These are phyloP conservation scores for Blomia tropicalis DNA, from an alignment of 2,888 invertebrate species.

Conservation along the genomic window DNA sequence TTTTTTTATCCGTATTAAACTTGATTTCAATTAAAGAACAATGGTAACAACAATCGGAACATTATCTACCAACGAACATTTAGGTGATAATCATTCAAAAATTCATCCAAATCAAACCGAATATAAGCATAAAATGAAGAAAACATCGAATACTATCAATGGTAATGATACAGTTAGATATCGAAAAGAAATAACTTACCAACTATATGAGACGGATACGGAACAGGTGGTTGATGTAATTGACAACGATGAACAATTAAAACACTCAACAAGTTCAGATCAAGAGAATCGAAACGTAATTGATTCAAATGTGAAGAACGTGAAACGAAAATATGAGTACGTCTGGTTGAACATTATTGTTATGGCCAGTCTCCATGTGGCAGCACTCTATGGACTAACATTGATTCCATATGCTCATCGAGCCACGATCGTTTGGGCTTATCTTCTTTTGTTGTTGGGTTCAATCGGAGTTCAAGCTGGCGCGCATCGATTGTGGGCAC, in stretches of 20 bases:
- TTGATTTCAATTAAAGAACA: too few species aligned
- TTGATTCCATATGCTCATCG: slow-evolving; percentile 8
- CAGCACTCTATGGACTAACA: slow-evolving; percentile 10
- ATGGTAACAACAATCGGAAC: too few species aligned
- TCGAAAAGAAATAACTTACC: not conserved
- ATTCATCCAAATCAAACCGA: too few species aligned
- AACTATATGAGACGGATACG: not conserved
- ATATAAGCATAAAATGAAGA: too few species aligned
- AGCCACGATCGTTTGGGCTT: slow-evolving; percentile 26
- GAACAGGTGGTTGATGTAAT: not conserved
- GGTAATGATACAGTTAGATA: not conserved
- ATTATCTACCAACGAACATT: too few species aligned
- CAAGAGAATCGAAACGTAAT: not conserved
- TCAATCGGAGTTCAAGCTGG: slow-evolving; percentile 42
- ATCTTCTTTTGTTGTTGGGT: slow-evolving; percentile 33
- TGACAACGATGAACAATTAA: not conserved
- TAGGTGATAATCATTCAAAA: too few species aligned
- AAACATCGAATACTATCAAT: too few species aligned
- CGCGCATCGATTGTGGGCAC: slow-evolving; percentile 41
- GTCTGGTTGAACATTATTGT: slow-evolving; percentile 18
- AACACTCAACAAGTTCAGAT: not conserved
- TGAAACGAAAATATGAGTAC: not conserved
- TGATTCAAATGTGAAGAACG: not conserved
- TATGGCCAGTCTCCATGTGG: slow-evolving; percentile 12
- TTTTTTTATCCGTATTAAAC: too few species aligned